Percentiles rank a stretch among this genome's conserved stretches.
These are phyloP conservation scores for Diadegma fenestrale DNA, from an alignment of 2,888 invertebrate species.

Conservation along the genomic window DNA sequence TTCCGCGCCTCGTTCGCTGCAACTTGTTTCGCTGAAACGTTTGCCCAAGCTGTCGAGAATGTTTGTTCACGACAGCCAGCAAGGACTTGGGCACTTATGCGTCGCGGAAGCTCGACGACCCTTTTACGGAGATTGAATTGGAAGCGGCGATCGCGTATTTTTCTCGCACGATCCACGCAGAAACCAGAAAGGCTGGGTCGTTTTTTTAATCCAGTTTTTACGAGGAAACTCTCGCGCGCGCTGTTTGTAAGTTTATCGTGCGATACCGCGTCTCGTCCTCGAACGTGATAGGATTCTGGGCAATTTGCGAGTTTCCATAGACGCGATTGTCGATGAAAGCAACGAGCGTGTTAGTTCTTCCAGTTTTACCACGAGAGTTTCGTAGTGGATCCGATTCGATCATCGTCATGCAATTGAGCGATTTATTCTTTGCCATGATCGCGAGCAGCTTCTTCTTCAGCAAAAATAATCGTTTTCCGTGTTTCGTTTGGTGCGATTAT, in stretches of 20 bases:
- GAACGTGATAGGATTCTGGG: slow-evolving; percentile 31
- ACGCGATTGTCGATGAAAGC: not conserved
- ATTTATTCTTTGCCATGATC: not conserved
- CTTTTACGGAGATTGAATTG: slow-evolving; percentile 67
- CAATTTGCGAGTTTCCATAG: slow-evolving; percentile 14
- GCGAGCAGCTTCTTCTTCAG: not conserved
- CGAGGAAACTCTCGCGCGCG: slow-evolving; percentile 32
- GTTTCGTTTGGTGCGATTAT: not conserved
- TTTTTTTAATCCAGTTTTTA: slow-evolving; percentile 8
- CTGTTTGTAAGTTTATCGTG: slow-evolving; percentile 31
- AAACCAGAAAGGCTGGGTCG: slow-evolving; percentile 32
- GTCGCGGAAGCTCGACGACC: slow-evolving; percentile 44
- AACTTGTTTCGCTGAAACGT: slow-evolving; percentile 43
- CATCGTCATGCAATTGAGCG: not conserved
- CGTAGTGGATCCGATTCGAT: not conserved
- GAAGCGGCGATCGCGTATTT: slow-evolving; percentile 10
- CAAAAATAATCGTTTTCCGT: not conserved
- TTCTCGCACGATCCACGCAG: not conserved
- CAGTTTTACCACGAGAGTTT: not conserved
- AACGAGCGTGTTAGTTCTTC: not conserved
- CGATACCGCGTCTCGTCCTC: not conserved
- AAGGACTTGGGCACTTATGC: slow-evolving; percentile 48
- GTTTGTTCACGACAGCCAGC: slow-evolving; percentile 22
- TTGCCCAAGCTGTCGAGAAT: slow-evolving; percentile 23
- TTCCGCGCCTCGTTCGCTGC: slow-evolving; percentile 34